phyloP scores from a whole-genome alignment of 1,140 invertebrate genomes.

The Globodera rostochiensis region DNA sequence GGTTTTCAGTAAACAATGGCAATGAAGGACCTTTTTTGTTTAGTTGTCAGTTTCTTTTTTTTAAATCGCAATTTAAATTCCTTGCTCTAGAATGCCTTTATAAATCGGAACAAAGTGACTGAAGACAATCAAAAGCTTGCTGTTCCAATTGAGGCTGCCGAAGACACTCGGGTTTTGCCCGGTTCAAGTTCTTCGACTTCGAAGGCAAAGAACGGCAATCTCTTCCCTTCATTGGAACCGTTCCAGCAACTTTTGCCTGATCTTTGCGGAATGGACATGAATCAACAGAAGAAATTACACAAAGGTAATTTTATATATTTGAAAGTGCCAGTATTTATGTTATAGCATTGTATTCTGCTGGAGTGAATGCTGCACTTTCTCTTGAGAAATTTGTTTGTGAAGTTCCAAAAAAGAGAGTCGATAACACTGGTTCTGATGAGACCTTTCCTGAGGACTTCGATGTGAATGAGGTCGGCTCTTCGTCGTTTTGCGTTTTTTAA shows the following conservation, averaged over 20 bases:
- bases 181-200: slow-evolving; percentile 21
- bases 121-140: slow-evolving; percentile 29
- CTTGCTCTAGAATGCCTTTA: slow-evolving; percentile 37
- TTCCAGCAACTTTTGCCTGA: slow-evolving; percentile 44
- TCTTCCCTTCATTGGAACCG: slow-evolving; percentile 37
- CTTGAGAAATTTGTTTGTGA: slow-evolving; percentile 39
- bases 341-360: slow-evolving; percentile 40
- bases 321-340: neutral
- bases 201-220: slow-evolving; percentile 22
- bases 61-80: neutral
- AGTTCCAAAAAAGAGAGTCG: slow-evolving; percentile 18
- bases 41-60: slow-evolving; percentile 32
- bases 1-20: slow-evolving; percentile 10
- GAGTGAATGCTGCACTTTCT: slow-evolving; percentile 44
- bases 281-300: slow-evolving; percentile 40
- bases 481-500: too few species aligned
- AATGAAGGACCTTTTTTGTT: slow-evolving; percentile 37
- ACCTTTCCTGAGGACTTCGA: slow-evolving; percentile 26
- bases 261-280: slow-evolving; percentile 44
- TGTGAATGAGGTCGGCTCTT: slow-evolving; percentile 31
- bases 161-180: slow-evolving; percentile 38
- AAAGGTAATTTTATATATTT: slow-evolving; percentile 1
- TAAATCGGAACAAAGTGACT: slow-evolving; percentile 33
- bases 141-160: slow-evolving; percentile 39
- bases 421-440: neutral